A percentile compares a stretch with the other conserved stretches of the same genome.
phyloP scores from a whole-genome alignment of 1,140 invertebrate species.

The Apis florea region DNA sequence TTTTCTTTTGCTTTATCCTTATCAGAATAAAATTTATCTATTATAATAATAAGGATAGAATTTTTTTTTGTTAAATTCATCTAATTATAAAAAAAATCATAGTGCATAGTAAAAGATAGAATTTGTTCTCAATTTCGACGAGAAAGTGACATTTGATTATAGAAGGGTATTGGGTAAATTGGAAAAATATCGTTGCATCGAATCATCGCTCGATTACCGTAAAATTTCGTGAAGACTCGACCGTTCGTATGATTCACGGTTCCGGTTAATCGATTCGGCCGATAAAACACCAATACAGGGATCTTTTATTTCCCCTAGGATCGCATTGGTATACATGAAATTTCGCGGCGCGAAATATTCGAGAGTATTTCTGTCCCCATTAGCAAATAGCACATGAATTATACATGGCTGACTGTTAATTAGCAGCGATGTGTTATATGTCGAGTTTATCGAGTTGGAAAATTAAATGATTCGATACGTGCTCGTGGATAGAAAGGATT shows the following conservation, averaged over 20 bases:
- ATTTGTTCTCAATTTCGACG: too few relatives aligned
- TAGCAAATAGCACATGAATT: conserved; percentile 58
- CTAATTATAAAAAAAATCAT: too few relatives aligned
- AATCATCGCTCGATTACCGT: conserved; percentile 7
- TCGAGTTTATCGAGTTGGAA: conserved; percentile 46
- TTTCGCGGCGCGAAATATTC: conserved; percentile 23
- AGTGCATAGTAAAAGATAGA: too few relatives aligned
- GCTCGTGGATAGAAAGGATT: background rate
- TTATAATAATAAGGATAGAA: too few relatives aligned
- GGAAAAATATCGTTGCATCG: background rate
- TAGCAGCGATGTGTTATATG: conserved; percentile 41
- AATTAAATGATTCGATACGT: conserved; percentile 43
- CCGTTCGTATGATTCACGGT: conserved; percentile 34
- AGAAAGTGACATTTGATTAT: too few relatives aligned
- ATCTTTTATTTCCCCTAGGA: background rate
- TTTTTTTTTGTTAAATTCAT: too few relatives aligned
- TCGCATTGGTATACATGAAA: conserved; percentile 13
- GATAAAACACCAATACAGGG: background rate
- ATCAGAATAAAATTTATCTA: too few relatives aligned
- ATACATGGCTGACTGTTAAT: conserved; percentile 43
- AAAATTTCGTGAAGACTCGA: background rate
- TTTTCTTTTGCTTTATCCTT: too few relatives aligned
- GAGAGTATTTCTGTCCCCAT: conserved; percentile 44
- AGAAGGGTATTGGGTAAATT: background rate
- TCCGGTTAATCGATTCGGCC: conserved; percentile 30